A percentile compares a stretch with the other conserved stretches of the same genome.
Conservation (phyloP, 1,140 invertebrate species). For the Eulimnadia texana region DNA sequence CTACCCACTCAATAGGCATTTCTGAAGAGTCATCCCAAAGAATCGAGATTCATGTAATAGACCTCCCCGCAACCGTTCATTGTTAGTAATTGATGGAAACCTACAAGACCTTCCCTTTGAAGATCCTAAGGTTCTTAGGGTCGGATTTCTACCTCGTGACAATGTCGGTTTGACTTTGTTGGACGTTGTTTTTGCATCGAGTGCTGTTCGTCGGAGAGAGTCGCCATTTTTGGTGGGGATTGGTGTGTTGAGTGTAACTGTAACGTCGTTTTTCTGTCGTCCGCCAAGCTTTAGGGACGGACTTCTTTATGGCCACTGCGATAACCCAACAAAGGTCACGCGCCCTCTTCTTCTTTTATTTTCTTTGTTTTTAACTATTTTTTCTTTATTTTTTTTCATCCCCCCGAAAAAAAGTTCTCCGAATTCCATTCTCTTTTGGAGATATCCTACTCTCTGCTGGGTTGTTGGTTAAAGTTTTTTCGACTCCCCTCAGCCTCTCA, state of each 20-base stretch:
- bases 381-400: neutral
- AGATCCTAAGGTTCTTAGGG: no score
- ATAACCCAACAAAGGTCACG: neutral
- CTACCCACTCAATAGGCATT: neutral
- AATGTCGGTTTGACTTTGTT: no score
- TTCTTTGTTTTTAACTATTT: neutral
- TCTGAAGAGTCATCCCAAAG: neutral
- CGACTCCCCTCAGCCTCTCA: no score
- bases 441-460: neutral
- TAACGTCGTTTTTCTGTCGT: neutral
- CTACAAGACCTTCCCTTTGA: no score
- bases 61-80: no score
- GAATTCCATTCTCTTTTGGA: no score
- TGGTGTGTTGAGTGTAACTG: neutral
- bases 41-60: no score
- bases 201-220: neutral
- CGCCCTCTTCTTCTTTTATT: neutral
- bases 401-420: no score
- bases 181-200: neutral
- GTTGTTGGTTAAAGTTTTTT: no score
- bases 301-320: neutral
- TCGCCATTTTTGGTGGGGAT: no score
- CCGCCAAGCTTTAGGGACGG: neutral
- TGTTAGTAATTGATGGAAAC: no score
- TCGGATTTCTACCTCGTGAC: no score